These are phyloP conservation scores for Hirtodrosophila duncani DNA, from an alignment of 2,888 invertebrate genomes.

Conservation along the genomic window DNA sequence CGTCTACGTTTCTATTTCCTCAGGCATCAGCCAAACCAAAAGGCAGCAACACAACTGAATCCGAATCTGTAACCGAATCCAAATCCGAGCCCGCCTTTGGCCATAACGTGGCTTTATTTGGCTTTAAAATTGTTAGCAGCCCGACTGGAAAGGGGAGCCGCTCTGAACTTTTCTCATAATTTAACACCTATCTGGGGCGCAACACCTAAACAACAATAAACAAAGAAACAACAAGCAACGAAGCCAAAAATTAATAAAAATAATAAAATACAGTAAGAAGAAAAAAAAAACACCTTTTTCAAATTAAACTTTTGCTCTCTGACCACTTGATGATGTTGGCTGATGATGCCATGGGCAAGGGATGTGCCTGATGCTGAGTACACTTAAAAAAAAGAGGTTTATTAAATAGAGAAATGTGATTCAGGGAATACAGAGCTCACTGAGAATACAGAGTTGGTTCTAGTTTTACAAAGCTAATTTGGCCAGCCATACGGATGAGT, in stretches of 20 bases:
- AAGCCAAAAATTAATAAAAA: slow-evolving; percentile 45
- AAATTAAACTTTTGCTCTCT: slow-evolving; percentile 65
- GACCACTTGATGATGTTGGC: slow-evolving; percentile 69
- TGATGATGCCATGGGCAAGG: too few species aligned
- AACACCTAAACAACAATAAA: slow-evolving; percentile 51
- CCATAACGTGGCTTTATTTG: slow-evolving; percentile 46
- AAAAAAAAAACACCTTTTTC: slow-evolving; percentile 57
- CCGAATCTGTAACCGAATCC: too few species aligned
- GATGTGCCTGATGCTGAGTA: too few species aligned
- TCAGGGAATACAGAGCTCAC: too few species aligned
- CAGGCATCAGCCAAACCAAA: too few species aligned
- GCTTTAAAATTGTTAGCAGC: slow-evolving; percentile 25
- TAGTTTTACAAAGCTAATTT: too few species aligned
- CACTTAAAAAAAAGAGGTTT: too few species aligned
- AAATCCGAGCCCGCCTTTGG: slow-evolving; percentile 48
- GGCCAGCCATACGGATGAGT: too few species aligned
- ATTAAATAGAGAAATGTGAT: too few species aligned
- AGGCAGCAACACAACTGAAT: too few species aligned
- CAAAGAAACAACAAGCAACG: slow-evolving; percentile 21
- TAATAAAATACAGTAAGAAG: slow-evolving; percentile 18
- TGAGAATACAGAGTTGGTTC: too few species aligned
- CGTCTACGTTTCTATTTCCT: too few species aligned
- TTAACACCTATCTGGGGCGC: slow-evolving; percentile 55
- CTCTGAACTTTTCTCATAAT: slow-evolving; percentile 67
- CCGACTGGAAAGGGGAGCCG: slow-evolving; percentile 7